These are phyloP conservation scores for Clarias platycephalus DNA, from an alignment of 2,797 vertebrate genomes.

Conservation along the genomic window DNA sequence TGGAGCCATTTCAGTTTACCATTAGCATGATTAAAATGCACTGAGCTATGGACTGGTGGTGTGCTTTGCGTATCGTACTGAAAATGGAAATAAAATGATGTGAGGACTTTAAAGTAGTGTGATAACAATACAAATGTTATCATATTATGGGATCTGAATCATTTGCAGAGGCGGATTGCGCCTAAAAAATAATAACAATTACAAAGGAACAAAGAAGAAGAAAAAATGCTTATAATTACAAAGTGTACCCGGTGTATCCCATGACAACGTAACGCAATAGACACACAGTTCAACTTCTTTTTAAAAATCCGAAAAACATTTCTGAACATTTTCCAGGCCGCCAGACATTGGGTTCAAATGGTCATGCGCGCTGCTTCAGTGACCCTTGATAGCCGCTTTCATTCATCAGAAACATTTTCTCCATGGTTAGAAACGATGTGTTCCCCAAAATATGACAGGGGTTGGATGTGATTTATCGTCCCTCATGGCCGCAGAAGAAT, in stretches of 20 bases:
- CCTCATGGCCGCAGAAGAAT: constrained; percentile 49
- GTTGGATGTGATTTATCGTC: constrained; percentile 60
- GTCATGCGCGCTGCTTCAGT: constrained; percentile 45
- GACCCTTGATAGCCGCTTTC: constrained; percentile 53
- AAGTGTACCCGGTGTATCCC: neutral
- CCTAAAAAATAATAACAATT: neutral
- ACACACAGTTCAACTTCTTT: constrained; percentile 12
- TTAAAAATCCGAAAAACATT: constrained; percentile 2
- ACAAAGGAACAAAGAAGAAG: neutral
- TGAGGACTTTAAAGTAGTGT: neutral
- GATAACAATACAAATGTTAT: neutral
- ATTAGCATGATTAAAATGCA: constrained; percentile 65
- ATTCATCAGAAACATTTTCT: constrained; percentile 52
- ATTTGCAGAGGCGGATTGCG: neutral
- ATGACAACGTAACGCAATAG: constrained; percentile 1
- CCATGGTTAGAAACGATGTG: constrained; percentile 50
- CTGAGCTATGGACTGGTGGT: constrained; percentile 45
- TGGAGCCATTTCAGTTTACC: constrained; percentile 67
- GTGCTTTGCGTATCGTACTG: neutral
- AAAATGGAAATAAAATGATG: neutral
- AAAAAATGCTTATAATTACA: neutral
- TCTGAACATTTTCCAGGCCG: constrained; percentile 28
- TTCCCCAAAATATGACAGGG: constrained; percentile 53
- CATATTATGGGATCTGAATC: neutral
- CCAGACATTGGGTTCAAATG: constrained; percentile 50